Percentiles rank a stretch among this genome's conserved stretches.
phyloP scores from a whole-genome alignment of 2,888 invertebrate species.

The Silvanus unidentatus region DNA sequence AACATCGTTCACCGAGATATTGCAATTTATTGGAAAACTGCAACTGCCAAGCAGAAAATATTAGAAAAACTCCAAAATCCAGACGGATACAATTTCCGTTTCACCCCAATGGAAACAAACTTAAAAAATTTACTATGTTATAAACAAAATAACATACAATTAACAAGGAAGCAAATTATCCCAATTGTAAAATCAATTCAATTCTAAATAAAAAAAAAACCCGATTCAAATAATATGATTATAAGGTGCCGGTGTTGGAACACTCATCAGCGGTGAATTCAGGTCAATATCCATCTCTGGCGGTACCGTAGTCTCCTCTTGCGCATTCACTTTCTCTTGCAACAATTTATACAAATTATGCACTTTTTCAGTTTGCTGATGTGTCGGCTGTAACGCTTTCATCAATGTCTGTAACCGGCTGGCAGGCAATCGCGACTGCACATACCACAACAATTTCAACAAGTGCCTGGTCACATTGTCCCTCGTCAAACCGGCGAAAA shows the following conservation, averaged over 20 bases:
- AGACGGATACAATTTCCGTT: slow-evolving; percentile 40
- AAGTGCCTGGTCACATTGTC: slow-evolving; percentile 92
- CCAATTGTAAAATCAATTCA: slow-evolving; percentile 38
- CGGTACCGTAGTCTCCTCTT: slow-evolving; percentile 57
- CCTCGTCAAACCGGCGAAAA: slow-evolving; percentile 80
- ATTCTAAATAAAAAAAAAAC: too few species aligned
- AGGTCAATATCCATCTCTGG: slow-evolving; percentile 63
- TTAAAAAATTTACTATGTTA: slow-evolving; percentile 50
- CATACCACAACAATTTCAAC: slow-evolving; percentile 84
- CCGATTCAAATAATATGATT: slow-evolving; percentile 38
- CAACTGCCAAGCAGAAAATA: too few species aligned
- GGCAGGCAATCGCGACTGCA: slow-evolving; percentile 77
- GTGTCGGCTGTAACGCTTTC: slow-evolving; percentile 70
- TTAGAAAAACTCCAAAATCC: slow-evolving; percentile 27
- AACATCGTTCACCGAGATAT: slow-evolving; percentile 53
- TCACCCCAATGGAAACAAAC: slow-evolving; percentile 39
- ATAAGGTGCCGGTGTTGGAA: slow-evolving; percentile 75
- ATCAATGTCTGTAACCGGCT: slow-evolving; percentile 73
- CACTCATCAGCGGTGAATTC: slow-evolving; percentile 79
- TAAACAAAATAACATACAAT: slow-evolving; percentile 54
- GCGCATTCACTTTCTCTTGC: slow-evolving; percentile 70
- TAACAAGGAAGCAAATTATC: slow-evolving; percentile 64
- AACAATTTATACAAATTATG: slow-evolving; percentile 72
- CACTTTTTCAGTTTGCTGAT: slow-evolving; percentile 79
- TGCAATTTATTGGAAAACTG: slow-evolving; percentile 41